Evolutionary conservation across 2,888 invertebrate genomes (phyloP).

Genomic region (Drosophila leonis): DNA sequence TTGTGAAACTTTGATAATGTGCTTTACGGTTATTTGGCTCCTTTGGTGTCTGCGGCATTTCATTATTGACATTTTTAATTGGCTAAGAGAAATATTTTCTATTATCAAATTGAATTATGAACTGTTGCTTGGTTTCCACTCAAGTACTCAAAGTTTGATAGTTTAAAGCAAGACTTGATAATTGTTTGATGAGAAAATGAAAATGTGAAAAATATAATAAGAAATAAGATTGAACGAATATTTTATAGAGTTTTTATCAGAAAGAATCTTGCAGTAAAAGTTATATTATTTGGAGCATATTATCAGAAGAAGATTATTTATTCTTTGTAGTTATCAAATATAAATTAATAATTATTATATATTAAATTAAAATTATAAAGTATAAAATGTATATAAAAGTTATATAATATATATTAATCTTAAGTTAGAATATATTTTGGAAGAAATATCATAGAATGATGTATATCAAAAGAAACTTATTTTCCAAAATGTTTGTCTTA

Average conservation of each 20-base stretch:
- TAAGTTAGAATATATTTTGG: neutral
- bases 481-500: too few species aligned
- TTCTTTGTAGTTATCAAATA: neutral
- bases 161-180: neutral
- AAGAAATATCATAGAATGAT: too few species aligned
- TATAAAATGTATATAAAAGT: too few species aligned
- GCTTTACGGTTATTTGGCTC: slow-evolving; percentile 8
- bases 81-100: slow-evolving; percentile 18
- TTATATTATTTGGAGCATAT: neutral
- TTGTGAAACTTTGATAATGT: slow-evolving; percentile 25
- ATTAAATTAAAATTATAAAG: too few species aligned
- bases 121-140: neutral
- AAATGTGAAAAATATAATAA: neutral
- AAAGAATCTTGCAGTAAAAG: neutral
- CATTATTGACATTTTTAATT: slow-evolving; percentile 38
- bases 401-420: neutral
- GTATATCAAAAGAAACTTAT: too few species aligned
- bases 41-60: slow-evolving; percentile 13
- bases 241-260: neutral
- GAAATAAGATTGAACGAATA: neutral
- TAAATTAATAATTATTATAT: too few species aligned
- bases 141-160: neutral
- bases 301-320: neutral
- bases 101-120: slow-evolving; percentile 17
- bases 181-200: neutral